These are phyloP conservation scores for Tadarida brasiliensis DNA, from an alignment of 2,797 vertebrate species.

Conservation along the genomic window DNA sequence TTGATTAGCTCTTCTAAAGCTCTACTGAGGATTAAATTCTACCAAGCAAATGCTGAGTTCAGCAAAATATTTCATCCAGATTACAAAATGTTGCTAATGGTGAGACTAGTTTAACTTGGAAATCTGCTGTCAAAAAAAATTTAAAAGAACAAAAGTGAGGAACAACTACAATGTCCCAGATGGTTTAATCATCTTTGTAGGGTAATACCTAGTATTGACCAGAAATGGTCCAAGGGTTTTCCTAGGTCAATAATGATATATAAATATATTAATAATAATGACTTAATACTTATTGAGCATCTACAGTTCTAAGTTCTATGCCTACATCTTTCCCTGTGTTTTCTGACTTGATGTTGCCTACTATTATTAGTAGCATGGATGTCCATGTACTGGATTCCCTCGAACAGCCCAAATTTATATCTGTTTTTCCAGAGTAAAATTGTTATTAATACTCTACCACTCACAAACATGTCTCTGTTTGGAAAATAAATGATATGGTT, in stretches of 20 bases:
- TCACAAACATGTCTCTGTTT: conserved; percentile 1
- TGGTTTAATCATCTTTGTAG: not conserved
- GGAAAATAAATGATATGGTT: conserved; percentile 53
- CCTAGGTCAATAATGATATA: not conserved
- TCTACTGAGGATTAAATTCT: not conserved
- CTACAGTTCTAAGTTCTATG: not conserved
- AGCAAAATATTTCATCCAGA: not conserved
- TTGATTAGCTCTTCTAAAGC: not conserved
- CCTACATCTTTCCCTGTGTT: not conserved
- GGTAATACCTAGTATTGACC: not conserved
- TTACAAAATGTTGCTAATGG: not conserved
- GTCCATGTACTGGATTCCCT: not conserved
- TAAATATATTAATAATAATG: not conserved
- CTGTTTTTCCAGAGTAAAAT: conserved; percentile 11
- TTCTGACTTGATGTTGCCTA: not conserved
- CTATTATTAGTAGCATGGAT: not conserved
- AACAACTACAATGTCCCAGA: not conserved
- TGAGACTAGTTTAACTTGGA: conserved; percentile 17
- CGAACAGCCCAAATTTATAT: not conserved
- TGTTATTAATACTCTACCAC: conserved; percentile 19
- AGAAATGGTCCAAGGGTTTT: not conserved
- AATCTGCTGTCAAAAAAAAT: not conserved
- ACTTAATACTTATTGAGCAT: not conserved
- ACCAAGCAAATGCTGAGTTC: not conserved
- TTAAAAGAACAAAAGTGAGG: not conserved